Evolutionary conservation across 2,888 invertebrate genomes (phyloP), one percentile per base, ranked within the genome.

Genomic region (Meloe dianella): DNA sequence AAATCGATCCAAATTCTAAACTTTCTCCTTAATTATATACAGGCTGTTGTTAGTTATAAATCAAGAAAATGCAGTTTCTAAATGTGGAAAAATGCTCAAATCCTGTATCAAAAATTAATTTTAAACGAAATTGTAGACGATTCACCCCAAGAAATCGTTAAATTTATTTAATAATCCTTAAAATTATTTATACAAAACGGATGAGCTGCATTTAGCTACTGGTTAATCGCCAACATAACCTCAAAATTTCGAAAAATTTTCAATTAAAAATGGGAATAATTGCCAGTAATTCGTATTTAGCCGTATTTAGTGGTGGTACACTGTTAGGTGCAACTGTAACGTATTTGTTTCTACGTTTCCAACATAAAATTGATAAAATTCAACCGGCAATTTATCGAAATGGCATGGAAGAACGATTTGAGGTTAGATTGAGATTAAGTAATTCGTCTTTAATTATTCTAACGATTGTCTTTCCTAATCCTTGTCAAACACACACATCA

Each of bases 341-440:
- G 0, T 81, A 80, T 69, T 71, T 78, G 61, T 63, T 81, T 20
- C 63, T 79, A 10, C 75, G 74, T 69, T 74, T 76, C 38, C 67
- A 71, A 17, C 57, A 67, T 41, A 73, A 72, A 66, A 69, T 68
- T 2, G 73, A 71, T 41, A 73, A 72, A 66, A 69, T 68, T 2
- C 73, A 71, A 57, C 60, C 70, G 10, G 69, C 73, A 47, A 65
- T 76, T 7, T 80, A 78, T 78, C 72, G 74, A 66, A 73, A 74
- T 60, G 79, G 78, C 7, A 78, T 80, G 71, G 82, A 82, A 72
- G 81, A 82, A 67, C 71, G 76, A 71, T 82, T 75, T 74, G 78
- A 83, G 80, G 82, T 82, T 73, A 74, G 63, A 54, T 64, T 20
- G 14, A 5, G 41, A 20, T 60, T 60, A 32, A 32, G 56, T 22